Base-by-base conservation (phyloP, 1,140 invertebrate genomes). In the Mizuhopecten yessoensis region DNA sequence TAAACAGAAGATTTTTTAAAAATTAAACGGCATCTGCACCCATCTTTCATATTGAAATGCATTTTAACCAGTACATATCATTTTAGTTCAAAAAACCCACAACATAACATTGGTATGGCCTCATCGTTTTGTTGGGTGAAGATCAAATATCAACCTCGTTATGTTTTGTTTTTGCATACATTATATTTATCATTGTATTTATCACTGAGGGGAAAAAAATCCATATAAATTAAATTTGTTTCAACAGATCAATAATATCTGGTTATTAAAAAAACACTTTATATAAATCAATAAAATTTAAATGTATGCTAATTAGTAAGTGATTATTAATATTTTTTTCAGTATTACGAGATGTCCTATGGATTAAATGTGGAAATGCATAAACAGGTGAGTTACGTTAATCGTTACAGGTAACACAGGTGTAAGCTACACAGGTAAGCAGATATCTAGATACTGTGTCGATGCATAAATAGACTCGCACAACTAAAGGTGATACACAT, bases 261-360 rank as follows among this genome's bases (percentile, higher is more conserved):
- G 57, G 23, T n/a, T 17, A 75, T 75, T 29, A 75, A 75, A 39
- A 75, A 75, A n/a, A 23, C 29, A 5, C 57, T n/a, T 29, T 75
- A 29, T 75, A 17, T 75, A 9, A 29, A 75, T 75, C 17, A 17
- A 75, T 75, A n/a, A 29, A 9, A 29, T 75, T 75, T 75, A 29
- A 75, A 75, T 75, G 23, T n/a, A 75, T 75, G 23, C n/a, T 75
- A 29, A 75, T 29, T 75, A 29, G n/a, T 2, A 75, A 75, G 23
- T 75, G n/a, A 29, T 23, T 57, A 39, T 86, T 93, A 90, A 96
- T 96, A 96, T 39, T 94, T 97, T 96, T 98, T 98, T 95, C 98
- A 99, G 99, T 99, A 99, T 97, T 99, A 99, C 97, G 99, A 99
- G 97, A 99, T 99, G 99, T 99, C 99, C 36, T 99, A 99, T 97